These are phyloP conservation scores for Cataglyphis altisquamis DNA, from an alignment of 2,888 invertebrate species.

Conservation along the genomic window DNA sequence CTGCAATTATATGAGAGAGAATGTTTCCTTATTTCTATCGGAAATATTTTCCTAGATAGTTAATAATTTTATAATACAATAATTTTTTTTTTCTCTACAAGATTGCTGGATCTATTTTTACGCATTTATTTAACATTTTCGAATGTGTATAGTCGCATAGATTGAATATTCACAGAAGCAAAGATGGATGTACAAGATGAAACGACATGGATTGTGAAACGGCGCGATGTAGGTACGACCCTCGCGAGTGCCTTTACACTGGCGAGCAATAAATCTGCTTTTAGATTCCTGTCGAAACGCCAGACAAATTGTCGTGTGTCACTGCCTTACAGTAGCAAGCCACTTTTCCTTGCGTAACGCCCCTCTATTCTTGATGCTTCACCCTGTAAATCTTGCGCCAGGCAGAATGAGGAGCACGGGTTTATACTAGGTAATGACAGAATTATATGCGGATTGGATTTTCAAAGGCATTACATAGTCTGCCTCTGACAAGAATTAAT, in stretches of 20 bases:
- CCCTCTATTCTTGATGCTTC: constrained; percentile 65
- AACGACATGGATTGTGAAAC: constrained; percentile 57
- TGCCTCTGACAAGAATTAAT: constrained; percentile 27
- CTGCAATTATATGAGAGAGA: constrained; percentile 32
- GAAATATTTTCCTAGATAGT: constrained; percentile 22
- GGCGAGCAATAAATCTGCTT: constrained; percentile 77
- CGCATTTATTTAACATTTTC: constrained; percentile 6
- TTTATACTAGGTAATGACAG: constrained; percentile 36
- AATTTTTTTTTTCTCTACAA: background rate
- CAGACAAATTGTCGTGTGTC: constrained; percentile 82
- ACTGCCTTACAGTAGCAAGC: constrained; percentile 64
- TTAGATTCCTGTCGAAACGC: constrained; percentile 75
- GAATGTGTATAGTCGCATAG: constrained; percentile 17
- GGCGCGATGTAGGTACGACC: constrained; percentile 55
- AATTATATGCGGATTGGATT: constrained; percentile 29
- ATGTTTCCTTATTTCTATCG: constrained; percentile 24
- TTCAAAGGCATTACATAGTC: constrained; percentile 7
- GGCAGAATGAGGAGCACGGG: constrained; percentile 19
- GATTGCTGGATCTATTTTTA: background rate
- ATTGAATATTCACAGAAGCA: constrained; percentile 57
- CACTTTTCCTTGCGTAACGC: constrained; percentile 65
- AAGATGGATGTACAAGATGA: constrained; percentile 45
- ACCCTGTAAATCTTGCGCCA: constrained; percentile 46
- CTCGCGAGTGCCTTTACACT: constrained; percentile 67
- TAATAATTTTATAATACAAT: constrained; percentile 37